A percentile compares a stretch with the other conserved stretches of the same genome.
Evolutionary conservation across 2,113 vertebrate species (phyloP).

Genomic region (Podocnemis expansa): DNA sequence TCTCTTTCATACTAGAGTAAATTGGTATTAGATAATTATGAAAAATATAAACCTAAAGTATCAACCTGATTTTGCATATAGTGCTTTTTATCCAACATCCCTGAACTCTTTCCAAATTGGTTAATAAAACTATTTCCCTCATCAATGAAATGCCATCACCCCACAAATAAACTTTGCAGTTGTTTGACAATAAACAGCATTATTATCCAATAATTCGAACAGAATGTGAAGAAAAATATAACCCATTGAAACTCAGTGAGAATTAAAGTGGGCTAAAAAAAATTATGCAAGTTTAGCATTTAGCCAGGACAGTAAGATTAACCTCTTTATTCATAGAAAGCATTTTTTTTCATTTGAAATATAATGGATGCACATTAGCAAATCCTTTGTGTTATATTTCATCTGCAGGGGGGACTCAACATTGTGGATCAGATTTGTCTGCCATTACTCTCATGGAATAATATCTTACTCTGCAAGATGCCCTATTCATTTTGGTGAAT

Average conservation of each 20-base stretch:
- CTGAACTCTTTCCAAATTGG: background rate
- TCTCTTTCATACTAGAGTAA: background rate
- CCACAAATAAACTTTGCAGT: background rate
- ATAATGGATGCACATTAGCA: background rate
- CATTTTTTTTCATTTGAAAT: background rate
- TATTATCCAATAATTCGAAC: background rate
- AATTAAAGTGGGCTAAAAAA: background rate
- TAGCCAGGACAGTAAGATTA: background rate
- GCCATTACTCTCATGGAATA: background rate
- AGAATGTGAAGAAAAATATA: background rate
- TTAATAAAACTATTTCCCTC: background rate
- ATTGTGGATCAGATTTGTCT: background rate
- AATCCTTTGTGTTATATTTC: background rate
- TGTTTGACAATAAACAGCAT: background rate
- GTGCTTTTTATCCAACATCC: slow-evolving; percentile 1
- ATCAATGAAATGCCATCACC: background rate
- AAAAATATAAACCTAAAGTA: background rate
- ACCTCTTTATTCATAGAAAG: background rate
- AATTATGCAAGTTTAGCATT: background rate
- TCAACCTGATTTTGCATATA: background rate
- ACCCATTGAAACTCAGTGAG: background rate
- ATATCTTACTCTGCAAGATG: background rate
- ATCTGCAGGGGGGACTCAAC: background rate
- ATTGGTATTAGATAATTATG: background rate
- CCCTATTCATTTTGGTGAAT: background rate